Conservation (phyloP, 2,888 invertebrate species). For the Leptinotarsa peninsularis region DNA sequence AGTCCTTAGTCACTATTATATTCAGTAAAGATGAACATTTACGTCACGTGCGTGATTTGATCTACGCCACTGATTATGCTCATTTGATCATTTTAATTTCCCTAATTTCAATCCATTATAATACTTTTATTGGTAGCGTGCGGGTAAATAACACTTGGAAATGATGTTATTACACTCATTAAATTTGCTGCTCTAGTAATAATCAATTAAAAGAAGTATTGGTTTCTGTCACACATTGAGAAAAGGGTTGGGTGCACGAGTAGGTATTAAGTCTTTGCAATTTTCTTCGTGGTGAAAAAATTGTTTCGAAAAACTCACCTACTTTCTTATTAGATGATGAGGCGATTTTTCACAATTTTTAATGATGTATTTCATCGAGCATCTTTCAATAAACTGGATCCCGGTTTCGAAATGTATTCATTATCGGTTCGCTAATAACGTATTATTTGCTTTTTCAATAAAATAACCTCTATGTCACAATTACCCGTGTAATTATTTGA, state of each 20-base stretch:
- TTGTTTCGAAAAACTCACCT: conserved; percentile 28
- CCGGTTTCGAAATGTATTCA: not conserved
- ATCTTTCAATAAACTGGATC: conserved; percentile 12
- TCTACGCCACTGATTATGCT: not conserved
- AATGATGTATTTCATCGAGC: not conserved
- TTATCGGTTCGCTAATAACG: conserved; percentile 5
- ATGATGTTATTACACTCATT: conserved; percentile 18
- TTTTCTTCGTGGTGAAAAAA: not conserved
- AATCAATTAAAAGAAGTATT: conserved; percentile 15
- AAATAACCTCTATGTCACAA: not conserved
- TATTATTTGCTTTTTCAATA: conserved; percentile 11
- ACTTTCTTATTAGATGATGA: not conserved
- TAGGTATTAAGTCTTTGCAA: not conserved
- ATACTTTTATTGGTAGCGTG: conserved; percentile 1
- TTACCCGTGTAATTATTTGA: not conserved
- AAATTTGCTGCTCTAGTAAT: conserved; percentile 22
- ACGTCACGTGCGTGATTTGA: not conserved
- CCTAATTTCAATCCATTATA: not conserved
- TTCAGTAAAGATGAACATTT: not conserved
- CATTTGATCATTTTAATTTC: not conserved
- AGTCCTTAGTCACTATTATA: not conserved
- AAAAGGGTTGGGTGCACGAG: not conserved
- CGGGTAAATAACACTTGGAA: not conserved
- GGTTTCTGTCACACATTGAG: not conserved
- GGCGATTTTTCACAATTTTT: conserved; percentile 11